Base-by-base conservation (phyloP, 2,888 invertebrate genomes). In the Drosophila affinis region DNA sequence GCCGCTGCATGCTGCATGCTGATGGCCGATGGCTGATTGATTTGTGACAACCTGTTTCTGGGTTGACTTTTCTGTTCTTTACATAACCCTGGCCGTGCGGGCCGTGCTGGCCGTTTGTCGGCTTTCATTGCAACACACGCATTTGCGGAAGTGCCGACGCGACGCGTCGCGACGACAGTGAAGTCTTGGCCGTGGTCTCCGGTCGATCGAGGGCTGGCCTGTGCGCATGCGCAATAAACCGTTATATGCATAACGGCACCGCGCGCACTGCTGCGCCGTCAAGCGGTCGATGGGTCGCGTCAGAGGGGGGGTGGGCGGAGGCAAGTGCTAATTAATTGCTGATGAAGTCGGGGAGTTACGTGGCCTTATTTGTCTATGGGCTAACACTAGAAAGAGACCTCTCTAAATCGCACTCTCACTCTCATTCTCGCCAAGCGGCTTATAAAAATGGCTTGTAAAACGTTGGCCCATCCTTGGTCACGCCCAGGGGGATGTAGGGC, bases 371-470 rank as follows among this genome's bases (percentile, higher is more conserved):
- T 72, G 72, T 46, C 64, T 60, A 71, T 80, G 81, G 69, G 69
- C 77, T 73, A 77, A 81, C 44, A 61, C 53, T 59, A 55, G 17
- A 14, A 39, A 39, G 14, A 14, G 39, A 39, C 39, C 39, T 39
- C 39, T 14, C 7, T 14, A 12, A 12, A 5, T 34, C 5, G 34
- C 21, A 32, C 44, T 59, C 10, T 34, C 7, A 46, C 39, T 39
- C 9, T 53, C 3, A 1, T n/a, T 29, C 21, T 34, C 7, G 10
- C 29, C 2, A 4, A 53, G 12, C 7, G 2, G 17, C 18, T 62
- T 86, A 90, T 34, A 90, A 62, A 73, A 90, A 90, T 24, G 90
- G 90, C 68, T 88, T 86, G 18, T 77, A 75, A 9, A 39, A 39
- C 1, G 39, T 76, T 60, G 24, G 77, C 54, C 77, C 77, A 18